Conservation (phyloP, 64 coral and sea anemone genomes). For the Pocillopora damicornis region DNA sequence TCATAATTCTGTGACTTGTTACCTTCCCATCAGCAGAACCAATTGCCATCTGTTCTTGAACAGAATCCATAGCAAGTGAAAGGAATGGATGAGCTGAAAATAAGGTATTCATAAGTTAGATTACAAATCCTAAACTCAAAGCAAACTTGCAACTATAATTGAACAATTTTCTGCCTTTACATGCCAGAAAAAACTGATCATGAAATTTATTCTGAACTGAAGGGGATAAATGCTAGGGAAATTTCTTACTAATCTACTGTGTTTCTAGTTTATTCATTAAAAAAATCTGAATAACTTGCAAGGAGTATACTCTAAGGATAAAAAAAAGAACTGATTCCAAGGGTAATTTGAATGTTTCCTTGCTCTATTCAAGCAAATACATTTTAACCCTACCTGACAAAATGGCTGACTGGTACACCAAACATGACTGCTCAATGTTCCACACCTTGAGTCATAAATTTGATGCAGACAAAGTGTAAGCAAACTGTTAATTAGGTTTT, state of each 20-base stretch:
- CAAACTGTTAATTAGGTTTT: neutral
- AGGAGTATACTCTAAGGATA: too few relatives aligned
- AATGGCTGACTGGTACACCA: constrained; percentile 87
- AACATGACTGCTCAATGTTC: constrained; percentile 66
- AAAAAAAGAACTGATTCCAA: too few relatives aligned
- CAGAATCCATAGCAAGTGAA: constrained; percentile 78
- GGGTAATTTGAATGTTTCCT: too few relatives aligned
- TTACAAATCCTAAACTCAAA: neutral
- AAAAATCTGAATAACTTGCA: too few relatives aligned
- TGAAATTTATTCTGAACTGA: too few relatives aligned
- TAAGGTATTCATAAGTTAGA: neutral
- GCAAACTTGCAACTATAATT: too few relatives aligned
- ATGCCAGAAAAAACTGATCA: too few relatives aligned
- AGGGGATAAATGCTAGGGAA: too few relatives aligned
- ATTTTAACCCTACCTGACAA: constrained; percentile 65
- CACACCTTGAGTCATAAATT: constrained; percentile 65
- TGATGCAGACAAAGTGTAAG: neutral
- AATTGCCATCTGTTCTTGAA: constrained; percentile 61
- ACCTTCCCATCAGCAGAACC: constrained; percentile 92
- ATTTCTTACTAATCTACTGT: too few relatives aligned
- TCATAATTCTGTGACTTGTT: neutral
- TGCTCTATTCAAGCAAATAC: neutral
- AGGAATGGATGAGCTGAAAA: constrained; percentile 77
- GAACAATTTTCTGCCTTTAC: too few relatives aligned
- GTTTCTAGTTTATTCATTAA: too few relatives aligned